Conservation (phyloP, 2,888 invertebrate species). For the Hymenopus coronatus region DNA sequence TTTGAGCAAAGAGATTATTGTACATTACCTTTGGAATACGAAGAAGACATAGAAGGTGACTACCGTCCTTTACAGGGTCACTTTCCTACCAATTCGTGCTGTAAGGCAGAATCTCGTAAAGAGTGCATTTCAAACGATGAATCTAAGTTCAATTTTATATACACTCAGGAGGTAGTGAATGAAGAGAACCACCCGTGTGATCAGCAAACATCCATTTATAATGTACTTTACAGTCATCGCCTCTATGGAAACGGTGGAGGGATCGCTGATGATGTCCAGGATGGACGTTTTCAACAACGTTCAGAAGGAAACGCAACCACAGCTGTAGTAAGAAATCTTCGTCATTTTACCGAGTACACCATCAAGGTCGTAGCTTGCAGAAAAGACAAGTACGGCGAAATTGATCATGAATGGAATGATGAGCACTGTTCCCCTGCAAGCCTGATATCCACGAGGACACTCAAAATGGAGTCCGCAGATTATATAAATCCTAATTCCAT, state of each 20-base stretch:
- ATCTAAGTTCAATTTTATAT: constrained; percentile 12
- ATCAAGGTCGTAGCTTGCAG: constrained; percentile 62
- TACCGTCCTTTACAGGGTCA: background rate
- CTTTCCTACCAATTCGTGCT: background rate
- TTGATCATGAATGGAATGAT: constrained; percentile 25
- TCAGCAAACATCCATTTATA: constrained; percentile 11
- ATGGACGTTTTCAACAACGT: background rate
- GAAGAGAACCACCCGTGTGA: constrained; percentile 7
- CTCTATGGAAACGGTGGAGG: constrained; percentile 18
- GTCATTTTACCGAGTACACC: constrained; percentile 58
- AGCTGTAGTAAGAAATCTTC: constrained; percentile 46
- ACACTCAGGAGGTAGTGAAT: constrained; percentile 2
- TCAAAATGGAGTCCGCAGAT: constrained; percentile 46
- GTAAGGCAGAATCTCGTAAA: background rate
- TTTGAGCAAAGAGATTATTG: constrained; percentile 50
- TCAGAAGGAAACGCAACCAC: constrained; percentile 4
- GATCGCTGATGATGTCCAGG: background rate
- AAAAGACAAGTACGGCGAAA: constrained; percentile 40
- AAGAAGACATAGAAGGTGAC: background rate
- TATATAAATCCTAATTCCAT: constrained; percentile 41
- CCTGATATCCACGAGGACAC: constrained; percentile 52
- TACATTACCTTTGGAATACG: constrained; percentile 40
- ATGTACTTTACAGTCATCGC: constrained; percentile 1
- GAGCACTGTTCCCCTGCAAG: constrained; percentile 51
- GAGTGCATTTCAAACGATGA: background rate